phyloP scores from a whole-genome alignment of 2,113 vertebrate species.

The Halichoerus grypus region DNA sequence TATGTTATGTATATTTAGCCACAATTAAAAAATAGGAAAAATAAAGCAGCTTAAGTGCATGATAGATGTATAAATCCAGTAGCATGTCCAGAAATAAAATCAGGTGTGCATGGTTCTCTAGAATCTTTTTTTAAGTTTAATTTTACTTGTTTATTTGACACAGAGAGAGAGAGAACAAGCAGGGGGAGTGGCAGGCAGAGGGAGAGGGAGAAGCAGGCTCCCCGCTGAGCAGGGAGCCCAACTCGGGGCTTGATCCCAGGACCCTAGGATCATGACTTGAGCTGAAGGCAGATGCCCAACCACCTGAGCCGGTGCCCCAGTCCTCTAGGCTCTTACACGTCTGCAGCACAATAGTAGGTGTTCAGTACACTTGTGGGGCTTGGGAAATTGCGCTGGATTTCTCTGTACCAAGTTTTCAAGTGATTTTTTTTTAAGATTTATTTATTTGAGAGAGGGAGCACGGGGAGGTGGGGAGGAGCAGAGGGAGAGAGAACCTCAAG shows the following conservation, averaged over 20 bases:
- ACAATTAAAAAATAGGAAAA: not conserved
- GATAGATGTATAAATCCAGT: not conserved
- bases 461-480: not conserved
- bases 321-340: not conserved
- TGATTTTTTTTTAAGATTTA: not conserved
- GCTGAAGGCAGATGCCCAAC: not conserved
- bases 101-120: accelerated
- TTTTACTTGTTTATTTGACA: too few species aligned
- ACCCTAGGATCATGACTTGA: too few species aligned
- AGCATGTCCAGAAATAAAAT: not conserved
- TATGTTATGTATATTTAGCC: not conserved
- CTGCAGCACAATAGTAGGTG: accelerated
- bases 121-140: too few species aligned
- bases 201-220: too few species aligned
- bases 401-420: not conserved
- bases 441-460: not conserved
- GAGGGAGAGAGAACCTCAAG: not conserved
- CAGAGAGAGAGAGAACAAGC: too few species aligned
- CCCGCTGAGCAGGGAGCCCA: too few species aligned
- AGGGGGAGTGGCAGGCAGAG: too few species aligned
- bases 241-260: too few species aligned
- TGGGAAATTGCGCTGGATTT: not conserved
- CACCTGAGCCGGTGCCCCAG: not conserved
- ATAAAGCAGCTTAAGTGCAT: not conserved
- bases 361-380: not conserved